These are phyloP conservation scores for Ornithoptera alexandrae DNA, from an alignment of 2,888 invertebrate genomes.

Conservation along the genomic window DNA sequence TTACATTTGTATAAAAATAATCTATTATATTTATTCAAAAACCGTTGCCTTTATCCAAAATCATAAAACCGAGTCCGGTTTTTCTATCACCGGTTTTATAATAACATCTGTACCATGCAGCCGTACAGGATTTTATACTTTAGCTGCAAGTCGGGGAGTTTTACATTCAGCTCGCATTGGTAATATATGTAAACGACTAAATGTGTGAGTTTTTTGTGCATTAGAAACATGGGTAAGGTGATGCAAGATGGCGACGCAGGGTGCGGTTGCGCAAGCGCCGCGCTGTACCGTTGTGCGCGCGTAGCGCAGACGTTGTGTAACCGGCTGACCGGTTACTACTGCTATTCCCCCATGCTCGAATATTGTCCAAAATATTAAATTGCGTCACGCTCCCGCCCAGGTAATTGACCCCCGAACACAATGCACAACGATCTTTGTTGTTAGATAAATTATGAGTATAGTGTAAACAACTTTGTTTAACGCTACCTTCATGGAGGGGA, in stretches of 20 bases:
- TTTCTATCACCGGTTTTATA: no score
- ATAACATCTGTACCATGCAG: no score
- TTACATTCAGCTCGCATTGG: no score
- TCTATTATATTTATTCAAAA: no score
- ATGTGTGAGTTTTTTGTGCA: constrained; percentile 10
- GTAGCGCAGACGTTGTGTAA: constrained; percentile 9
- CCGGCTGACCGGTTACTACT: constrained; percentile 13
- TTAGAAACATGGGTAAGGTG: constrained; percentile 18
- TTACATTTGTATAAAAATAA: no score
- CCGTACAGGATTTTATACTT: no score
- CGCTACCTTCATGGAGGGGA: no score
- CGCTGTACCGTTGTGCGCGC: constrained; percentile 17
- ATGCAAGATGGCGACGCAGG: constrained; percentile 16
- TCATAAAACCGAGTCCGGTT: no score
- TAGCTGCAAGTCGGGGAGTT: no score
- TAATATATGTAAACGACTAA: background rate
- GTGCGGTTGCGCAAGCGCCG: constrained; percentile 15
- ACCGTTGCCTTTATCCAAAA: no score
- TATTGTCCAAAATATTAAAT: constrained; percentile 26
- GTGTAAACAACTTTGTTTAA: no score
- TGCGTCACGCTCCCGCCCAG: constrained; percentile 23
- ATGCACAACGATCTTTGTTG: background rate
- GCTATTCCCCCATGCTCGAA: constrained; percentile 10
- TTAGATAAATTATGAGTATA: no score
- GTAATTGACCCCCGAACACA: constrained; percentile 18